Percentiles rank a stretch among this genome's conserved stretches.
phyloP scores from a whole-genome alignment of 2,797 vertebrate genomes.

The Yasuhikotakia modesta region DNA sequence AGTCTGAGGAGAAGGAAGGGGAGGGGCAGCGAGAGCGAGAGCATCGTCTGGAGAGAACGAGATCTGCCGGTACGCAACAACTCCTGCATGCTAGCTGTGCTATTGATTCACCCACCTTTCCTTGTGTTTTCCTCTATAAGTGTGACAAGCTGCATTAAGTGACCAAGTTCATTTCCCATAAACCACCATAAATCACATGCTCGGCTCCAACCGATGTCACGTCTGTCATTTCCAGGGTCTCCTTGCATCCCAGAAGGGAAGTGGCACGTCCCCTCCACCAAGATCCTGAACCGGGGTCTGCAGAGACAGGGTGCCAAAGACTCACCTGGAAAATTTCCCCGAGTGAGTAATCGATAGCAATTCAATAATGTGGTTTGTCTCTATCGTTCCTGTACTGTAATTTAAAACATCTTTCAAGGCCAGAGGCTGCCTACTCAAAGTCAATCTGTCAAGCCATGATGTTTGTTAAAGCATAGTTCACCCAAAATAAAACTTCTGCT shows the following conservation, averaged over 20 bases:
- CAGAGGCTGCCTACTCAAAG: background rate
- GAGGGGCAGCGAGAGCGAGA: constrained; percentile 68
- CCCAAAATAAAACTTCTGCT: too few species aligned
- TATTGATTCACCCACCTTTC: background rate
- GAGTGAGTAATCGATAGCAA: constrained; percentile 72
- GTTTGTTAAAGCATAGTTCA: background rate
- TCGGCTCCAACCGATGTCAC: background rate
- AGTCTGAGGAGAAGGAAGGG: constrained; percentile 71
- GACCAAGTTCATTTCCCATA: background rate
- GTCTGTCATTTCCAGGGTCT: constrained; percentile 21
- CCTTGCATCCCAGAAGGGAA: constrained; percentile 76
- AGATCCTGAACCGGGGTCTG: constrained; percentile 76
- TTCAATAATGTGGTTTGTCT: background rate
- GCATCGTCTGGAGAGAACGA: constrained; percentile 75
- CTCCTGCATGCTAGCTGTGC: too few species aligned
- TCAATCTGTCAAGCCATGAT: background rate
- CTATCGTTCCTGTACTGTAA: background rate
- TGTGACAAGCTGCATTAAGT: constrained; percentile 2
- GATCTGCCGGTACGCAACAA: constrained; percentile 61
- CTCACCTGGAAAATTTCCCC: constrained; percentile 78
- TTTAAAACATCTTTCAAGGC: background rate
- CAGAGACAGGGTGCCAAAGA: constrained; percentile 81
- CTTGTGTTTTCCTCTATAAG: background rate
- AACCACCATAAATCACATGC: background rate
- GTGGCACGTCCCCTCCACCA: constrained; percentile 80